Percentiles rank a stretch among this genome's conserved stretches.
Evolutionary conservation across 2,888 invertebrate species (phyloP).

Genomic region (Rhingia rostrata): DNA sequence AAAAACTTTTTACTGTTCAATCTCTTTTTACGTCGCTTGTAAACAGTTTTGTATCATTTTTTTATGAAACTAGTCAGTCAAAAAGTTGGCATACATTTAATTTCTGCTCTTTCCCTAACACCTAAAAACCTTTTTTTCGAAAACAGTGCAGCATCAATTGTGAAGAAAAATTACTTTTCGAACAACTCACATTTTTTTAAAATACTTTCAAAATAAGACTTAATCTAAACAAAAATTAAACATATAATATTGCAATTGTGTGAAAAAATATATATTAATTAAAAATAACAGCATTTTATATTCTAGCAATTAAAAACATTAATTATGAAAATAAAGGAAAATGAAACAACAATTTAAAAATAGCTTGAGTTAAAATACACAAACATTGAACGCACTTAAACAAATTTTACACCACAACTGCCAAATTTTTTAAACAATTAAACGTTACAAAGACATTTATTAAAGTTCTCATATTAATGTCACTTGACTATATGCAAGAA

Average conservation of each 20-base stretch:
- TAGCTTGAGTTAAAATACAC: constrained; percentile 46
- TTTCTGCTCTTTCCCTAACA: not conserved
- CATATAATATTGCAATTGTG: constrained; percentile 40
- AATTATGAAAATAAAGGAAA: constrained; percentile 1
- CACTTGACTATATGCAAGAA: constrained; percentile 3
- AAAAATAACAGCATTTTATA: constrained; percentile 34
- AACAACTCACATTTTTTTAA: constrained; percentile 27
- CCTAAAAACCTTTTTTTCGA: not conserved
- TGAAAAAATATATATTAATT: constrained; percentile 14
- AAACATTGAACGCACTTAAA: constrained; percentile 56
- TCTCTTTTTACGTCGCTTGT: no score
- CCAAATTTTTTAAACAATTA: constrained; percentile 38
- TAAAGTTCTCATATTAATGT: constrained; percentile 21
- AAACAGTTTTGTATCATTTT: no score
- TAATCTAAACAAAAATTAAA: not conserved
- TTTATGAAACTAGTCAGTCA: no score
- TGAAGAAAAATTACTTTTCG: constrained; percentile 41
- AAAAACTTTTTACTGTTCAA: no score
- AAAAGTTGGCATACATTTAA: no score
- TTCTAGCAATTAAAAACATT: constrained; percentile 56
- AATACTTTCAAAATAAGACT: not conserved
- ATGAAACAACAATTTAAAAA: not conserved
- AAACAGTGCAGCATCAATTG: not conserved
- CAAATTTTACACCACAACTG: constrained; percentile 56
- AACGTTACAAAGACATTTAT: constrained; percentile 10